These are phyloP conservation scores for Silurus glanis DNA, from an alignment of 2,113 vertebrate species.

Conservation along the genomic window DNA sequence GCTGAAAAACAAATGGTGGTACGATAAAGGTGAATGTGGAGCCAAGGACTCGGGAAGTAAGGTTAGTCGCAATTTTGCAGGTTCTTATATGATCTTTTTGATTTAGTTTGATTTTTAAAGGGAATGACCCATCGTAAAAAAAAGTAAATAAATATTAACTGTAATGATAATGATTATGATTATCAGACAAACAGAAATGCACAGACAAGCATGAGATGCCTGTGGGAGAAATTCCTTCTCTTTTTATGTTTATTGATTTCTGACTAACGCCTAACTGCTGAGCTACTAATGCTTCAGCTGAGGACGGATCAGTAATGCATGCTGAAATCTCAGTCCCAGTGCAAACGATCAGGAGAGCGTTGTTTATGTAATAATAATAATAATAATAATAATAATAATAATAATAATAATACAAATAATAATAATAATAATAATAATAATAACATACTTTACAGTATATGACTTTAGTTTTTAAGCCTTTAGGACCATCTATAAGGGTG, in stretches of 20 bases:
- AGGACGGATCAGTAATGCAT: slow-evolving; percentile 87
- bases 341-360: background rate
- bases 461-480: slow-evolving; percentile 58
- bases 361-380: background rate
- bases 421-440: background rate
- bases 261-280: slow-evolving; percentile 90
- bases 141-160: slow-evolving; percentile 69
- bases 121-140: slow-evolving; percentile 83
- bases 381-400: background rate
- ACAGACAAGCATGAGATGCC: slow-evolving; percentile 94
- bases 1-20: slow-evolving; percentile 99
- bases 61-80: slow-evolving; percentile 95
- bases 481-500: slow-evolving; percentile 81
- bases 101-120: slow-evolving; percentile 70
- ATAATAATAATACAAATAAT: background rate
- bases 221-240: slow-evolving; percentile 78
- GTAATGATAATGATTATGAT: slow-evolving; percentile 60
- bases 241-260: slow-evolving; percentile 59
- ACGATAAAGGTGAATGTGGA: slow-evolving; percentile 99
- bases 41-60: slow-evolving; percentile 99
- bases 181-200: slow-evolving; percentile 79
- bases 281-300: slow-evolving; percentile 62
- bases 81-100: slow-evolving; percentile 94
- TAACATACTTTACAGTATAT: background rate
- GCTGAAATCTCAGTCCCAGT: slow-evolving; percentile 49